Evolutionary conservation across 2,113 vertebrate species (phyloP), one percentile per base, ranked within the genome.

Genomic region (Phrynocephalus versicolor): DNA sequence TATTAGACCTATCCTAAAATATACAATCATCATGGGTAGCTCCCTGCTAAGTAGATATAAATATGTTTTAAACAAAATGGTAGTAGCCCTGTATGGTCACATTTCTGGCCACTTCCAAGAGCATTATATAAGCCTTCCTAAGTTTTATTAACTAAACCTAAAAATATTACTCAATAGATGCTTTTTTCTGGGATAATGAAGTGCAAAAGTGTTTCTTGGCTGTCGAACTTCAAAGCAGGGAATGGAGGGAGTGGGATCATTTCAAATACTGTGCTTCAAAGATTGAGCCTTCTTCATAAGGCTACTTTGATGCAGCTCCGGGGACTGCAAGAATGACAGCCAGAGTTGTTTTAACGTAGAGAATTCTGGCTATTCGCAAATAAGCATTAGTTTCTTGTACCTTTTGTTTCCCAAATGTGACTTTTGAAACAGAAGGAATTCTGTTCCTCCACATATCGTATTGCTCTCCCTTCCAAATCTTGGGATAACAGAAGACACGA

Each of bases 361-460:
- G 51, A 51, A 25, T 27, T 65, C 1, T 16, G 2, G 10, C 27
- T 67, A 67, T 35, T 60, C 73, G n/a, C 21, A 30, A 35, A 15
- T 16, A 55, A 83, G 16, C 57, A 58, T 45, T 65, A 33, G 2
- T 2, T 16, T 13, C 69, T 72, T 79, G n/a, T 19, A 60, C 33
- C 35, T 37, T 33, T 30, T 18, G 18, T 0, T 1, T 3, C 25
- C 57, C 37, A n/a, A n/a, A 67, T 0, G 0, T 3, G 1, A 0
- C 0, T 39, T 45, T 30, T 58, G 45, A 21, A 70, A n/a, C 16
- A 70, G 15, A 57, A 16, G 15, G 10, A 0, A 76, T n/a, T 1
- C 57, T 35, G 37, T 21, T 55, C 74, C 2, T 3, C 7, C 15
- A 73, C 4, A 30, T 1, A 10, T 58, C 39, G n/a, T 25, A 62